Percentiles rank a stretch among this genome's conserved stretches.
These are phyloP conservation scores for Coendou prehensilis DNA, from an alignment of 2,797 vertebrate genomes.

Conservation along the genomic window DNA sequence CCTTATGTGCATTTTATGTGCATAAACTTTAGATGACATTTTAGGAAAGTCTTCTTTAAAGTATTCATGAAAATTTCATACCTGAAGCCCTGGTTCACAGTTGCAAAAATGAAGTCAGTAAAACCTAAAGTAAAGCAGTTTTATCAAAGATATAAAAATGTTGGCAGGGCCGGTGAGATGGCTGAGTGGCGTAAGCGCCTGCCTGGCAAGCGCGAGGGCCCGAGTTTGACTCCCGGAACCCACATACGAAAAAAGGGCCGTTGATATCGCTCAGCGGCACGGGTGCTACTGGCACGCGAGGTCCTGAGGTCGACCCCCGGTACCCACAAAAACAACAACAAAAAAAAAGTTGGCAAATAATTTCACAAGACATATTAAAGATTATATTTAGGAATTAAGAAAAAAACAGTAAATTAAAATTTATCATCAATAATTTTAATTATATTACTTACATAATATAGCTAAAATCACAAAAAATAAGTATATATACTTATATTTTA, in stretches of 20 bases:
- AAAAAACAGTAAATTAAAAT: background rate
- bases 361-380: background rate
- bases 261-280: too few species aligned
- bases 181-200: too few species aligned
- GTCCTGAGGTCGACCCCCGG: too few species aligned
- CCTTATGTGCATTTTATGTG: background rate
- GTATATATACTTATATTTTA: background rate
- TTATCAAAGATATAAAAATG: background rate
- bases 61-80: background rate
- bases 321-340: too few species aligned
- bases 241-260: too few species aligned
- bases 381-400: background rate
- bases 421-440: background rate
- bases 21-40: background rate
- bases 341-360: background rate
- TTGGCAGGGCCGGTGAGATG: too few species aligned
- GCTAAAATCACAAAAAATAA: too few species aligned
- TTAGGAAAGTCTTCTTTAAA: background rate
- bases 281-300: too few species aligned
- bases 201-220: too few species aligned
- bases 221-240: too few species aligned
- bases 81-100: background rate
- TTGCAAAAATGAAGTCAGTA: background rate
- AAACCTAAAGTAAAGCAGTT: background rate
- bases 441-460: background rate